Percentiles rank a stretch among this genome's conserved stretches.
Evolutionary conservation across 2,113 vertebrate genomes (phyloP).

Genomic region (Dissostichus mawsoni): DNA sequence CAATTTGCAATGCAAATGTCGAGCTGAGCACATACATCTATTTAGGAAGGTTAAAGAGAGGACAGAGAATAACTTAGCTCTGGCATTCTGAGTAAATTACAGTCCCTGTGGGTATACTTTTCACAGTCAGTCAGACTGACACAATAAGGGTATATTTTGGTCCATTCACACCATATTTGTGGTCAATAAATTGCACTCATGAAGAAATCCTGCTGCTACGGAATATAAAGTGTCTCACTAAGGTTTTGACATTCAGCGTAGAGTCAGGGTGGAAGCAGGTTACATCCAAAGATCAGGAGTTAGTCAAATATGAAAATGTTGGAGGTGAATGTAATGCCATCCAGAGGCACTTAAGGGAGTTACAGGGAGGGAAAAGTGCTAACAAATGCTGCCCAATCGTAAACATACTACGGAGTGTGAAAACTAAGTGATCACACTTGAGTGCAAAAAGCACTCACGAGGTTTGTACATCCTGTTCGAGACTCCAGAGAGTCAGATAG

Average conservation of each 20-base stretch:
- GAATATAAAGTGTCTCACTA: conserved; percentile 10
- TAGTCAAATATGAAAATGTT: neutral
- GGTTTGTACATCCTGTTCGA: neutral
- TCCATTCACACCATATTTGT: neutral
- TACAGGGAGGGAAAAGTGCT: neutral
- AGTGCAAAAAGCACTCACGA: neutral
- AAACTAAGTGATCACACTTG: neutral
- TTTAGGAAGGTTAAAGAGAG: conserved; percentile 29
- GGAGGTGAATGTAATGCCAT: conserved; percentile 1
- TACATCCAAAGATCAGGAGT: conserved; percentile 9
- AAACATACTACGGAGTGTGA: neutral
- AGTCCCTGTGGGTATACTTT: neutral
- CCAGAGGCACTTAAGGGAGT: neutral
- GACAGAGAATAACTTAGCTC: conserved; percentile 25
- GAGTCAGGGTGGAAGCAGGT: neutral
- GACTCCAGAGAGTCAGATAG: neutral
- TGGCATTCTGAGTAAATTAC: conserved; percentile 5
- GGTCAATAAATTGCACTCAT: neutral
- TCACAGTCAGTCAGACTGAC: neutral
- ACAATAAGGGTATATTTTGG: conserved; percentile 11
- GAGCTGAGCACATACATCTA: conserved; percentile 1
- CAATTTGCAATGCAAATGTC: conserved; percentile 49
- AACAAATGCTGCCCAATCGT: neutral
- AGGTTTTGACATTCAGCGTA: neutral
- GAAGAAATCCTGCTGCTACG: neutral